Evolutionary conservation across 35 echinoderm and acorn worm genomes (phyloP), one percentile per base, ranked within the genome.

Genomic region (Anneissia japonica): DNA sequence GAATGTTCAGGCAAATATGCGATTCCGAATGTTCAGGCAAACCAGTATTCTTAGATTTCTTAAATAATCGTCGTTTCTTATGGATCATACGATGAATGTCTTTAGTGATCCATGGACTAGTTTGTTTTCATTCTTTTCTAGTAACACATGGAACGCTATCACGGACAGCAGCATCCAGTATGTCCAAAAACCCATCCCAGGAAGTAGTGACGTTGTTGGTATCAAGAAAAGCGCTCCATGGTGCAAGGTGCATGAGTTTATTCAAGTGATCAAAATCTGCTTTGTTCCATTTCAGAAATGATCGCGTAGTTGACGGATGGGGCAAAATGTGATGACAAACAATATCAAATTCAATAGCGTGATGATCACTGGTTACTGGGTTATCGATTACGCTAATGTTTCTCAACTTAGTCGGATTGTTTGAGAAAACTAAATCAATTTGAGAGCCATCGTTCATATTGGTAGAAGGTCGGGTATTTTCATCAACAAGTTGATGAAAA

Each of bases 241-340:
- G 43, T 7, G 81, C 38, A 6, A 55, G 46, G 37, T 89, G 79
- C 3, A 89, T 38, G 19, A 89, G 17, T 19, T 82, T 81, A 12
- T 38, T 79, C 14, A 89, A 30, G 75, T 89, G 87, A 38, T 83
- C 51, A 37, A 89, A 89, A 74, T 89, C 87, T 6, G 9, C 87
- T 17, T 41, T 33, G 0, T 13, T 7, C 14, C 51, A 75, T 55
- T 89, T 35, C 21, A 89, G n/a, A 31, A 83, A 89, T 32, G 37
- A 36, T 14, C 79, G 87, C 16, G 75, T 43, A 33, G 90, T 84
- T n/a, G n/a, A n/a, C n/a, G n/a, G n/a, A n/a, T n/a, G n/a, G n/a
- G n/a, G n/a, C n/a, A n/a, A n/a, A n/a, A n/a, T n/a, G n/a, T n/a
- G n/a, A n/a, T n/a, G n/a, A n/a, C n/a, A n/a, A n/a, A n/a, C n/a